Conservation (phyloP, 2,797 vertebrate species). For the Megalops cyprinoides region DNA sequence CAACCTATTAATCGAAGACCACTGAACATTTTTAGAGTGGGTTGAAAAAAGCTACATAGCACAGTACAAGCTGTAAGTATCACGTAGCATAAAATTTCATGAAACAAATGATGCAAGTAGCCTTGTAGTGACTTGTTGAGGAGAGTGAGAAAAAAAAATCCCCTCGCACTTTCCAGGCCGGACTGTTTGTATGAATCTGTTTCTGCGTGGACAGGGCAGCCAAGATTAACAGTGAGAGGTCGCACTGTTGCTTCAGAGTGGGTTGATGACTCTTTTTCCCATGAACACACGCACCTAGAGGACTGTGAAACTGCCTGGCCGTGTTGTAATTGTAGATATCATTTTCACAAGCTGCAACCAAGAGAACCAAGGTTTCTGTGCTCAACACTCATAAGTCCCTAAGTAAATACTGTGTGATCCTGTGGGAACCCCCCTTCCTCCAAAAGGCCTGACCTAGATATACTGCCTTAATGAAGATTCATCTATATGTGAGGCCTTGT, state of each 20-base stretch:
- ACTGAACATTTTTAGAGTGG: slow-evolving; percentile 4
- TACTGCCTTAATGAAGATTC: neutral
- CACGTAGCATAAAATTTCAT: neutral
- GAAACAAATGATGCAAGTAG: slow-evolving; percentile 26
- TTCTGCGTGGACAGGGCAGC: slow-evolving; percentile 41
- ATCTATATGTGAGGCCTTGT: neutral
- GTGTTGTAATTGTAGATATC: slow-evolving; percentile 48
- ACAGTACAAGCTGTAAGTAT: slow-evolving; percentile 12
- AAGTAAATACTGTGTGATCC: slow-evolving; percentile 31
- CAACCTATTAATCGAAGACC: neutral
- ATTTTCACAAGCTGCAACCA: slow-evolving; percentile 48
- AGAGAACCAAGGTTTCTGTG: slow-evolving; percentile 43
- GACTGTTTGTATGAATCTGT: slow-evolving; percentile 32
- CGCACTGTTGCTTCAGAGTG: slow-evolving; percentile 50
- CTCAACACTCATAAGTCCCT: slow-evolving; percentile 35
- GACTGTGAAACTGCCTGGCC: slow-evolving; percentile 29
- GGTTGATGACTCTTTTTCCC: slow-evolving; percentile 45
- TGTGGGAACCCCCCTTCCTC: slow-evolving; percentile 29
- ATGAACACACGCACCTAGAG: slow-evolving; percentile 45
- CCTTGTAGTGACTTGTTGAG: neutral
- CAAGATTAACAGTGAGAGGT: slow-evolving; percentile 49
- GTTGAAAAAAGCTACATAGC: slow-evolving; percentile 17
- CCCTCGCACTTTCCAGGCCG: slow-evolving; percentile 29
- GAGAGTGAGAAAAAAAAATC: slow-evolving; percentile 26
- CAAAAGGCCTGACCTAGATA: neutral